These are phyloP conservation scores for Potorous gilbertii DNA, from an alignment of 2,797 vertebrate species.

Conservation along the genomic window DNA sequence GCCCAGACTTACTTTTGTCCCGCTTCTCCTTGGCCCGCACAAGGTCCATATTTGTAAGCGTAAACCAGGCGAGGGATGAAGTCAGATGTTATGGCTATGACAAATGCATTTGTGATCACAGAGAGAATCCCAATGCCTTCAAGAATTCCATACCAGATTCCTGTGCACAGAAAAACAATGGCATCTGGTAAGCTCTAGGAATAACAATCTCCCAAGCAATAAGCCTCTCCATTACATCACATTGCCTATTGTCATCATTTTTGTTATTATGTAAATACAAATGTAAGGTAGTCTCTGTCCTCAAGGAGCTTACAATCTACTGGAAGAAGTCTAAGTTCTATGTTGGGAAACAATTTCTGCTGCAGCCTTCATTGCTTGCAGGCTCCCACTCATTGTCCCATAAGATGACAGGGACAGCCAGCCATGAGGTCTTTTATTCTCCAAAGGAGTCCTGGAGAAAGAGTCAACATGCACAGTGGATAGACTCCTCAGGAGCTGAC, in stretches of 20 bases:
- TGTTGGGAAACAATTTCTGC: neutral
- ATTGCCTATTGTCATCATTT: neutral
- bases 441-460: neutral
- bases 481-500: neutral
- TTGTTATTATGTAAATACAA: neutral
- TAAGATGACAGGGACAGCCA: neutral
- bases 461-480: neutral
- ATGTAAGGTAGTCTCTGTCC: neutral
- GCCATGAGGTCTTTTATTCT: neutral
- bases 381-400: neutral
- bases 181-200: conserved; percentile 49
- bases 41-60: conserved; percentile 90
- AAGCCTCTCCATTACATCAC: neutral
- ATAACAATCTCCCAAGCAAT: conserved; percentile 23
- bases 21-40: conserved; percentile 92
- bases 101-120: conserved; percentile 91
- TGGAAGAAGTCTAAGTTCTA: neutral
- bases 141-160: conserved; percentile 91
- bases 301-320: neutral
- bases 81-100: conserved; percentile 90
- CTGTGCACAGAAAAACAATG: conserved; percentile 79
- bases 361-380: neutral
- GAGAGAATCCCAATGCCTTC: conserved; percentile 91
- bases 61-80: conserved; percentile 91
- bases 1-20: conserved; percentile 90